These are phyloP conservation scores for Diogma glabrata DNA, from an alignment of 2,888 invertebrate genomes.

Conservation along the genomic window DNA sequence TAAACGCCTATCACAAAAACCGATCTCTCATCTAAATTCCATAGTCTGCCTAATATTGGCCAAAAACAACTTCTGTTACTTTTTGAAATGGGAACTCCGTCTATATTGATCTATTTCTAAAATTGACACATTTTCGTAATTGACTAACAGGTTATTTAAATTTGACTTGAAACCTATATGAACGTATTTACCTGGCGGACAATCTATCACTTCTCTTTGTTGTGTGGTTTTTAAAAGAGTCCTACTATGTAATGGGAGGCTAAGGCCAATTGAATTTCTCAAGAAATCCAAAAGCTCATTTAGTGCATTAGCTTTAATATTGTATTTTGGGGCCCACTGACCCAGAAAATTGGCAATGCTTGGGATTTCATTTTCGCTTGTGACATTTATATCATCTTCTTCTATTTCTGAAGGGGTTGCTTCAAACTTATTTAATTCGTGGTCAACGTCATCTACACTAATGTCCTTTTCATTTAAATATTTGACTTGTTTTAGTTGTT, in stretches of 20 bases:
- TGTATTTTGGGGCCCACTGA: background rate
- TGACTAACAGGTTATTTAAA: background rate
- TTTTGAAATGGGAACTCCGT: conserved; percentile 13
- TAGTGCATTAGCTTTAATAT: background rate
- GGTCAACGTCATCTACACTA: too few species aligned
- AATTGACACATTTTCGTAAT: background rate
- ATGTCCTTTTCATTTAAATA: conserved; percentile 3
- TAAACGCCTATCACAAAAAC: background rate
- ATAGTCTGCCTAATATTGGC: conserved; percentile 5
- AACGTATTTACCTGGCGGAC: conserved; percentile 5
- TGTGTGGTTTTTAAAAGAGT: background rate
- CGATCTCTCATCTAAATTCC: background rate
- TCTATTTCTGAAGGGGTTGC: background rate
- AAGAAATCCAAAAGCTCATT: background rate
- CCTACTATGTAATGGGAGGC: background rate
- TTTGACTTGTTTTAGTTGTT: background rate
- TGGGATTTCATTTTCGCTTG: background rate
- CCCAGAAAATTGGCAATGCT: background rate
- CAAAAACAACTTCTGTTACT: conserved; percentile 10
- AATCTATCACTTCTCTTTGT: background rate
- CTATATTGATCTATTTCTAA: conserved; percentile 13
- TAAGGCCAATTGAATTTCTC: background rate
- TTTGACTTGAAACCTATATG: background rate
- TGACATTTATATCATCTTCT: background rate
- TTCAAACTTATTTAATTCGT: too few species aligned